Base-by-base conservation (phyloP, 1,140 invertebrate genomes). In the Temnothorax nylanderi region DNA sequence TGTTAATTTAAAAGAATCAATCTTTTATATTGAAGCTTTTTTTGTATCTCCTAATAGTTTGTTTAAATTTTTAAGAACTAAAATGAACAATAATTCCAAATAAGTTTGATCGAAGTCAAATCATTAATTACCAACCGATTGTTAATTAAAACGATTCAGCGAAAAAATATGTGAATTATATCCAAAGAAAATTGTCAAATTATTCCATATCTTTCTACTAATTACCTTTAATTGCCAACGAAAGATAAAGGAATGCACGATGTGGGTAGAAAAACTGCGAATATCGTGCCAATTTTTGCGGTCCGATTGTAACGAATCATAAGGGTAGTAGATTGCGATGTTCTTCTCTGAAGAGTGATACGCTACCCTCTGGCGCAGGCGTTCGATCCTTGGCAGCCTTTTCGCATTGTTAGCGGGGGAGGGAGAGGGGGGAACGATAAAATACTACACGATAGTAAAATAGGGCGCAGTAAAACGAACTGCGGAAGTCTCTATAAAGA, bases 371-470 rank as follows among this genome's bases (percentile, higher is more conserved):
- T 74, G 54, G 54, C 32, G 34, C 69, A 54, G 11, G n/a, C 80
- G 32, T 80, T 67, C 47, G 47, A 82, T 82, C 21, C 60, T 64
- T 58, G 34, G 47, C 51, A 64, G 78, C 34, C 78, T 62, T 60
- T 62, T 44, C 58, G 49, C 54, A 69, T 87, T 47, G 32, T 72
- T 41, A 67, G 56, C 47, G 11, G 18, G n/a, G 5, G n/a, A 5
- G 2, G n/a, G n/a, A 11, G 21, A 11, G 5, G 26, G 18, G 16
- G 34, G 10, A 47, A 21, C 58, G 49, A 87, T 87, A 72, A 87
- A 87, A 87, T 87, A 74, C 67, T 82, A 87, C 56, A 82, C 37
- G 67, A 34, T 82, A 72, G 34, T 87, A 84, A 87, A 87, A 87
- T 87, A 87, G 32, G 26, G 47, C 44, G 54, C 65, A 54, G 21